Evolutionary conservation across 2,888 invertebrate genomes (phyloP), one percentile per base, ranked within the genome.

Genomic region (Meghimatium bilineatum): DNA sequence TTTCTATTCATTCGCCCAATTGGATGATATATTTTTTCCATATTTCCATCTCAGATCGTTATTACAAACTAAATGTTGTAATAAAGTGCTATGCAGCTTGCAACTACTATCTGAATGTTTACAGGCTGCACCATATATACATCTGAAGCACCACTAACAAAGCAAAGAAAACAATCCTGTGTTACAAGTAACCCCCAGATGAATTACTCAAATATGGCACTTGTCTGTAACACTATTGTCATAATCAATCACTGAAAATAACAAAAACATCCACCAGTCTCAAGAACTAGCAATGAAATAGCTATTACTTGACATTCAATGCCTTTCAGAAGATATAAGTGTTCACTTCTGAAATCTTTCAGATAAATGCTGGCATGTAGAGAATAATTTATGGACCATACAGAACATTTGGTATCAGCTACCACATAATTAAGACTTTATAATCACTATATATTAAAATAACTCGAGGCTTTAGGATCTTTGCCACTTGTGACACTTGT

Each of bases 401-500:
- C 44, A 14, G 34, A 52, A 76, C 56, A 76, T 56, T 34, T 76
- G 76, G 34, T 56, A n/a, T 60, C 52, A 76, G 76, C 76, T 60
- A 60, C 20, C 36, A n/a, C 6, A 56, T 60, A 32, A 56, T 14
- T 60, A 76, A 60, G 56, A 34, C 20, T 10, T 29, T 12, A 76
- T 8, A 17, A 2, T 56, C n/a, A 32, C 34, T 81, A 63, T 74
- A 81, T 81, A 74, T 76, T 76, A 23, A 82, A 44, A 67, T 32
- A 82, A 67, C 29, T 75, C 14, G 75, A 63, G 49, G 63, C 32
- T 34, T 77, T 82, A 2, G 69, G 32, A 36, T 82, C 82, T 77
- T 82, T 77, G 36, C 82, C 52, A 69, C 67, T 80, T 29, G 60
- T 63, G n/a, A 56, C 56, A 36, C 52, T 56, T 77, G 69, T 69